Percentiles rank a stretch among this genome's conserved stretches.
phyloP scores from a whole-genome alignment of 2,888 invertebrate genomes.

The Chloroclystis v-ata region DNA sequence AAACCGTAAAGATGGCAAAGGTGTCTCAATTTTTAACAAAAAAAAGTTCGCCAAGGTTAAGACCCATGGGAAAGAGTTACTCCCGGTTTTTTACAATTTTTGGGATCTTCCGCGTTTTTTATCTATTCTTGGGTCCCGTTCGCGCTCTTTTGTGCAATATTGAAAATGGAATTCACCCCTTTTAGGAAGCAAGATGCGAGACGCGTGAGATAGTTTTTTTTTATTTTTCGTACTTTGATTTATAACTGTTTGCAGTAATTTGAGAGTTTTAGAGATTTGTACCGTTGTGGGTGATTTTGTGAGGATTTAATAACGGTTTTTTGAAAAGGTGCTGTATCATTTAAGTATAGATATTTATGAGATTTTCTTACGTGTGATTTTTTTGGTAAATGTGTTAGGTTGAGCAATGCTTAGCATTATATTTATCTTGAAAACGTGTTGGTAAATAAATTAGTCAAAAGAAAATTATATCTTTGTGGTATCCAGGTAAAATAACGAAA shows the following conservation, averaged over 20 bases:
- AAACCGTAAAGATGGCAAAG: conserved; percentile 75
- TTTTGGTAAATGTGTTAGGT: conserved; percentile 1
- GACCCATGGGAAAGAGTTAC: conserved; percentile 79
- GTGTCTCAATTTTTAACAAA: conserved; percentile 72
- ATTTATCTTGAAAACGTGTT: not conserved
- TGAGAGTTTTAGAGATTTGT: conserved; percentile 69
- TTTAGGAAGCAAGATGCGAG: conserved; percentile 64
- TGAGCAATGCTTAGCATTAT: no score
- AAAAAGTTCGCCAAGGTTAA: conserved; percentile 71
- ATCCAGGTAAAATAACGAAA: no score
- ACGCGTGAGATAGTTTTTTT: conserved; percentile 73
- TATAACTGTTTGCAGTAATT: conserved; percentile 77
- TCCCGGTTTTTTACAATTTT: conserved; percentile 40
- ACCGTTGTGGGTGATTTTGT: conserved; percentile 53
- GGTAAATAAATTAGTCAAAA: no score
- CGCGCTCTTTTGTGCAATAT: conserved; percentile 42
- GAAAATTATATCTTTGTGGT: no score
- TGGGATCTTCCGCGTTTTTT: conserved; percentile 61
- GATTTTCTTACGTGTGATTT: conserved; percentile 8
- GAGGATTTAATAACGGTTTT: conserved; percentile 64
- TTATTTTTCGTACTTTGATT: conserved; percentile 58
- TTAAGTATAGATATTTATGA: conserved; percentile 25
- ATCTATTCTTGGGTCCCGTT: conserved; percentile 69
- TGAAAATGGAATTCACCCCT: conserved; percentile 64
- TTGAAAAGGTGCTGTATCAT: conserved; percentile 38